Evolutionary conservation across 2,113 vertebrate species (phyloP).

Genomic region (Burhinus bistriatus): DNA sequence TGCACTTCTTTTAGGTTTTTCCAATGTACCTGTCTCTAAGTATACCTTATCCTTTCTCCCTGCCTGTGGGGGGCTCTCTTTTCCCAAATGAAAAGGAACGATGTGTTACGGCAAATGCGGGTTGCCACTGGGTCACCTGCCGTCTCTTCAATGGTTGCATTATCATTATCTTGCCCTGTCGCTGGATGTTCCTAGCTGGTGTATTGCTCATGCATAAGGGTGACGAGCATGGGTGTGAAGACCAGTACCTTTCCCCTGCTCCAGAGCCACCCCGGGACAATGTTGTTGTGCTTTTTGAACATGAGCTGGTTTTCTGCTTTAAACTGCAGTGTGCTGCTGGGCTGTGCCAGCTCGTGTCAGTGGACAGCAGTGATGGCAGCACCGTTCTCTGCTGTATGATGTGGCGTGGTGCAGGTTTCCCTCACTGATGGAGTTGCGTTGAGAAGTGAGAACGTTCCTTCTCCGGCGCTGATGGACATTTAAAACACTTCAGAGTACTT

Average conservation of each 20-base stretch:
- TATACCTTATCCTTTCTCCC: not conserved
- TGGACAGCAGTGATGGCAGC: not conserved
- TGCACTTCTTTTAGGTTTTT: not conserved
- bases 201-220: rapidly evolving
- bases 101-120: not conserved
- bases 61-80: not conserved
- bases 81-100: not conserved
- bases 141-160: rapidly evolving
- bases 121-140: not conserved
- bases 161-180: not conserved
- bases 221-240: not conserved
- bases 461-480: not conserved
- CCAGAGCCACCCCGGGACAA: not conserved
- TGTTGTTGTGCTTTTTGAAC: not conserved
- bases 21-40: not conserved
- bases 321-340: not conserved
- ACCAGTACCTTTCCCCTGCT: not conserved
- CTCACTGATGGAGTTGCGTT: not conserved
- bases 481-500: not conserved
- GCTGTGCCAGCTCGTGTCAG: not conserved
- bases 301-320: not conserved
- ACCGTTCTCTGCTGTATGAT: rapidly evolving
- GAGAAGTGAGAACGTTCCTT: not conserved
- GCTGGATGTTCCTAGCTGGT: not conserved
- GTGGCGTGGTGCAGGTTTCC: not conserved